phyloP scores from a whole-genome alignment of 2,888 invertebrate genomes.

The Lordiphosa fenestrarum region DNA sequence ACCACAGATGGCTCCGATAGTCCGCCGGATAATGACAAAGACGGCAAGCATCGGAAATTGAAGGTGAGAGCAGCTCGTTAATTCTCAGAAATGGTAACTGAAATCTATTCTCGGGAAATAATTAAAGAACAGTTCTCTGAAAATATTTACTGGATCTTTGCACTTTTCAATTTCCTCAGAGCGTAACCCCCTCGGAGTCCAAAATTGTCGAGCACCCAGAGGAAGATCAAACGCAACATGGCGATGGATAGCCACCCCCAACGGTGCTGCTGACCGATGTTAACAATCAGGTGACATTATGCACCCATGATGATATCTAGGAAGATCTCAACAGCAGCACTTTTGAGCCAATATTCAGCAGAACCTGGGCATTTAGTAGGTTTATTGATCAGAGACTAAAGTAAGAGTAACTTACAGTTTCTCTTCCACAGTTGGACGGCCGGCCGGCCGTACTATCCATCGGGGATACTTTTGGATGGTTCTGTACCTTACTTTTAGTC shows the following conservation, averaged over 20 bases:
- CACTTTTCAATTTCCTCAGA: background rate
- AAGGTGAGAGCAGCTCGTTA: slow-evolving; percentile 40
- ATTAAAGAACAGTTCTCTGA: too few species aligned
- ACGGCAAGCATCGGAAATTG: slow-evolving; percentile 61
- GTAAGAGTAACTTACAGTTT: too few species aligned
- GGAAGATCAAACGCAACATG: slow-evolving; percentile 75
- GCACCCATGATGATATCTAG: slow-evolving; percentile 17
- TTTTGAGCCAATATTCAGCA: background rate
- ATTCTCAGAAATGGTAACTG: too few species aligned
- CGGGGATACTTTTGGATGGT: too few species aligned
- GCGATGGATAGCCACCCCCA: slow-evolving; percentile 53
- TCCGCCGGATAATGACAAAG: slow-evolving; percentile 77
- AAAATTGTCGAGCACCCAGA: slow-evolving; percentile 50
- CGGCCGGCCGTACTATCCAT: too few species aligned
- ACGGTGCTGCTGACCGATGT: slow-evolving; percentile 30
- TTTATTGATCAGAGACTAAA: fast-evolving
- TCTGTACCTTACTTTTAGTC: too few species aligned
- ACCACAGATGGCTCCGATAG: slow-evolving; percentile 82
- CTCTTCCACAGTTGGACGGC: background rate
- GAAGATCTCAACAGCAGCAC: slow-evolving; percentile 13
- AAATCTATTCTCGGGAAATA: too few species aligned
- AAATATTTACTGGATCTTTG: too few species aligned
- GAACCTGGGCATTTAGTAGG: slow-evolving; percentile 11
- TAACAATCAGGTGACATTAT: slow-evolving; percentile 20
- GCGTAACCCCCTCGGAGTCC: slow-evolving; percentile 6